Evolutionary conservation across 2,113 vertebrate genomes (phyloP).

Genomic region (Oreochromis tanganicae): DNA sequence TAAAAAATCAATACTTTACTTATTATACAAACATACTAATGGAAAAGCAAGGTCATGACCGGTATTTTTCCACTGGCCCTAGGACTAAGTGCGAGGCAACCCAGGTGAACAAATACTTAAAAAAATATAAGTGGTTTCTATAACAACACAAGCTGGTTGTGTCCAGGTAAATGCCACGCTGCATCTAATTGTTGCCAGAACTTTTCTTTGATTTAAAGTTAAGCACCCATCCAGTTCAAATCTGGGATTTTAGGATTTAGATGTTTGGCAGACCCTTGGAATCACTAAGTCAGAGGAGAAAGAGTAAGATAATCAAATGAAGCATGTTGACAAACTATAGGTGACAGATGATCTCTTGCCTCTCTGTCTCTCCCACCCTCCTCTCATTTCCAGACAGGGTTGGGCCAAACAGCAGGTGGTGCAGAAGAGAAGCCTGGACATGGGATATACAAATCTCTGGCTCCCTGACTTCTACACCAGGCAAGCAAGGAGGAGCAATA

Average conservation of each 20-base stretch:
- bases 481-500: conserved; percentile 28
- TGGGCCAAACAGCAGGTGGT: conserved; percentile 73
- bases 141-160: neutral
- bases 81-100: neutral
- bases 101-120: conserved; percentile 32
- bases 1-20: neutral
- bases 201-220: neutral
- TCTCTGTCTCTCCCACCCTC: conserved; percentile 23
- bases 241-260: neutral
- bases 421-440: conserved; percentile 49
- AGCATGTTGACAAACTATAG: conserved; percentile 11
- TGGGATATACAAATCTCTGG: conserved; percentile 59
- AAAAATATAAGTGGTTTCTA: conserved; percentile 39
- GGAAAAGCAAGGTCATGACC: neutral
- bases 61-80: neutral
- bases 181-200: neutral
- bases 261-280: neutral
- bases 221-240: neutral
- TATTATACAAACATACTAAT: neutral
- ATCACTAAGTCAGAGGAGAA: neutral
- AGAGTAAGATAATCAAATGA: neutral
- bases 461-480: conserved; percentile 42
- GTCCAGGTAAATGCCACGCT: neutral
- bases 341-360: conserved; percentile 8
- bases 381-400: conserved; percentile 47